Evolutionary conservation across 2,888 invertebrate genomes (phyloP).

Genomic region (Arctia plantaginis): DNA sequence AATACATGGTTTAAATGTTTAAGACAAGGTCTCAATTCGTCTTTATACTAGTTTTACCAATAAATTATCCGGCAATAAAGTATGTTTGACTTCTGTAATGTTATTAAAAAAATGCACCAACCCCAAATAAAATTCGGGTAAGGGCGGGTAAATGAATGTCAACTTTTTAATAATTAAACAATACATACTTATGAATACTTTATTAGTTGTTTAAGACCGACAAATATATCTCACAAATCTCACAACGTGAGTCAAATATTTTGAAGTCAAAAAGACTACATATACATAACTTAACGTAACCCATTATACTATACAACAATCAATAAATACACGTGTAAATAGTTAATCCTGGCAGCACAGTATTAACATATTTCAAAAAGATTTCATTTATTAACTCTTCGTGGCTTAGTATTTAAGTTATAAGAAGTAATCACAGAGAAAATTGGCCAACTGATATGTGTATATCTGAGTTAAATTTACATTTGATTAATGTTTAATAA

Average conservation of each 20-base stretch:
- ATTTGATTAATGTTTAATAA: not conserved
- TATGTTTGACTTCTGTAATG: too few relatives aligned
- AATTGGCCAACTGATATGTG: constrained; percentile 50
- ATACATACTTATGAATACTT: constrained; percentile 46
- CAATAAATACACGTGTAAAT: constrained; percentile 52
- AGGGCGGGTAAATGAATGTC: not conserved
- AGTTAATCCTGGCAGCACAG: constrained; percentile 38
- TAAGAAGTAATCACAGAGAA: constrained; percentile 40
- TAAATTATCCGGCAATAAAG: too few relatives aligned
- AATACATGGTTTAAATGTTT: too few relatives aligned
- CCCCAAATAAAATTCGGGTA: too few relatives aligned
- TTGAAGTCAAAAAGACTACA: constrained; percentile 46
- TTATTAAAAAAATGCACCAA: too few relatives aligned
- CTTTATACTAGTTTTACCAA: too few relatives aligned
- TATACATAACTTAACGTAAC: constrained; percentile 32
- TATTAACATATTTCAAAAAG: constrained; percentile 31
- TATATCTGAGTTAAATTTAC: not conserved
- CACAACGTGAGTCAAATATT: constrained; percentile 39
- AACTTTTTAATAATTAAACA: constrained; percentile 8
- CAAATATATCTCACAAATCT: constrained; percentile 37
- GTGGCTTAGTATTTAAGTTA: constrained; percentile 21
- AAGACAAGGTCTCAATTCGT: too few relatives aligned
- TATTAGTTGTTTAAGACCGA: constrained; percentile 51
- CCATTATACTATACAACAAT: constrained; percentile 47
- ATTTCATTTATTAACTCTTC: constrained; percentile 24